Evolutionary conservation across 2,888 invertebrate genomes (phyloP).

Genomic region (Hirtodrosophila confusa): DNA sequence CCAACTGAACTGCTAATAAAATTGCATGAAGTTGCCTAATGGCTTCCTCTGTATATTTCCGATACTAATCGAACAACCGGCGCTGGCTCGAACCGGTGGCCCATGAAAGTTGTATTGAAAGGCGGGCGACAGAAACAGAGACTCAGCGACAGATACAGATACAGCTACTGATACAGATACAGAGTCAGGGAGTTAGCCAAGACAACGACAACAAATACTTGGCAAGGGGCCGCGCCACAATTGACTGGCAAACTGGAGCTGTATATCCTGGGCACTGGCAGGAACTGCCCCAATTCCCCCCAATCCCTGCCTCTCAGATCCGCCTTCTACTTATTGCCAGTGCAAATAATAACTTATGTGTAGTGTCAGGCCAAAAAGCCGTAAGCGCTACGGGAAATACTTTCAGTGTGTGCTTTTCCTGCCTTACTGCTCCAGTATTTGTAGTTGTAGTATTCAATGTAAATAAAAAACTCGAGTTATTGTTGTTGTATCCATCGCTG

Average conservation of each 20-base stretch:
- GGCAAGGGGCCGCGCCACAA: constrained; percentile 55
- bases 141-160: constrained; percentile 39
- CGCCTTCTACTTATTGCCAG: constrained; percentile 59
- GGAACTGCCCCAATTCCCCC: constrained; percentile 12
- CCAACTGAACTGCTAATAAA: too few species aligned
- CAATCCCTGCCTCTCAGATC: background rate
- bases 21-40: too few species aligned
- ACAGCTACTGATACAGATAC: constrained; percentile 14
- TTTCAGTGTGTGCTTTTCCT: constrained; percentile 62
- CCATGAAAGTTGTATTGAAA: constrained; percentile 62
- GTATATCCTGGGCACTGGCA: constrained; percentile 47
- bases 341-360: constrained; percentile 77
- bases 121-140: constrained; percentile 52
- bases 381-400: constrained; percentile 73
- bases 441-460: constrained; percentile 31
- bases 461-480: constrained; percentile 35
- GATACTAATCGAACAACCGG: constrained; percentile 29
- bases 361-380: constrained; percentile 68
- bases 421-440: constrained; percentile 36
- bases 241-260: constrained; percentile 73
- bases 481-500: constrained; percentile 15
- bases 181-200: constrained; percentile 38
- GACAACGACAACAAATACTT: constrained; percentile 42
- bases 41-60: background rate
- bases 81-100: constrained; percentile 36